Percentiles rank a stretch among this genome's conserved stretches.
These are phyloP conservation scores for Mesoligia furuncula DNA, from an alignment of 2,888 invertebrate species.

Conservation along the genomic window DNA sequence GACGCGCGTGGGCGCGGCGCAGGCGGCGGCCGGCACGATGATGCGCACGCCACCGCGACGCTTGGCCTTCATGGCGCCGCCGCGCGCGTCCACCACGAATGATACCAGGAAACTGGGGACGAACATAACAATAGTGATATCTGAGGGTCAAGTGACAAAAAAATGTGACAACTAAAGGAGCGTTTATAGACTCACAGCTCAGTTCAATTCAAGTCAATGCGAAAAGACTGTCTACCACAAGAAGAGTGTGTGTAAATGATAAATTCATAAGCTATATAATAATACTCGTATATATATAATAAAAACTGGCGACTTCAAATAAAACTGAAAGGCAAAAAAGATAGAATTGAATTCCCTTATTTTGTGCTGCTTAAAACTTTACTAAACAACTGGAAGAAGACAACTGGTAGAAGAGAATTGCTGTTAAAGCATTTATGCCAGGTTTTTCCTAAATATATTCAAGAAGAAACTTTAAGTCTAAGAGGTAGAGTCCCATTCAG, in stretches of 20 bases:
- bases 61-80: slow-evolving; percentile 99
- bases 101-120: slow-evolving; percentile 96
- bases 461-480: not conserved
- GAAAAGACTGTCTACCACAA: not conserved
- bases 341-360: not conserved
- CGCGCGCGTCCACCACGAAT: slow-evolving; percentile 99
- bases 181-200: not conserved
- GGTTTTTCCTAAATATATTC: not conserved
- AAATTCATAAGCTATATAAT: too few species aligned
- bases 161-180: not conserved
- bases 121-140: not conserved
- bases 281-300: too few species aligned
- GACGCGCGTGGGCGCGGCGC: slow-evolving; percentile 98
- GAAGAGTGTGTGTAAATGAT: not conserved
- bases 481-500: not conserved
- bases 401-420: not conserved
- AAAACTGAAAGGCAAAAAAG: not conserved
- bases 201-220: not conserved
- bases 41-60: slow-evolving; percentile 99
- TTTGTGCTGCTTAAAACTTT: not conserved
- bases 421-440: too few species aligned
- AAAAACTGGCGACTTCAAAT: not conserved
- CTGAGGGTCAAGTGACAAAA: not conserved
- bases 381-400: too few species aligned
- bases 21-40: slow-evolving; percentile 98